Percentiles rank a stretch among this genome's conserved stretches.
Evolutionary conservation across 1,140 invertebrate genomes (phyloP).

Genomic region (Pseudomyrmex pallidus): DNA sequence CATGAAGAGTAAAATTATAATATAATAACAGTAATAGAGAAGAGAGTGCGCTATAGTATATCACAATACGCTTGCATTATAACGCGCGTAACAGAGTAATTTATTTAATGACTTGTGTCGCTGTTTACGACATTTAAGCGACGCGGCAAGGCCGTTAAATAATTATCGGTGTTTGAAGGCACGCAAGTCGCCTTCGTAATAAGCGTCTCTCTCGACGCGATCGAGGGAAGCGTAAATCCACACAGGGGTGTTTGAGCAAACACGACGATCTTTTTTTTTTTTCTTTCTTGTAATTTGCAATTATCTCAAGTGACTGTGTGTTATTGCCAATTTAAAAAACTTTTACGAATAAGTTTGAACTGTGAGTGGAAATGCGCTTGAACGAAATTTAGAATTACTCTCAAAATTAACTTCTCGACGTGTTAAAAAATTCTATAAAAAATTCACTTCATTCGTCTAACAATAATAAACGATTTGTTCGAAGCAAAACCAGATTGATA

Average conservation of each 20-base stretch:
- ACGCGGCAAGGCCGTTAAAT: constrained; percentile 43
- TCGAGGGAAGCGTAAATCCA: constrained; percentile 21
- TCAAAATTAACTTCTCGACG: too few species aligned
- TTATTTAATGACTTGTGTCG: constrained; percentile 54
- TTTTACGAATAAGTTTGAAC: too few species aligned
- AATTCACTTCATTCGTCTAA: not conserved
- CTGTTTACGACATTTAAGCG: constrained; percentile 47
- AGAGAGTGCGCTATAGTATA: not conserved
- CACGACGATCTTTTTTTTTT: not conserved
- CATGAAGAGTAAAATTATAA: constrained; percentile 46
- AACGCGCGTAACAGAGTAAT: constrained; percentile 55
- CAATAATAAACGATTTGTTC: too few species aligned
- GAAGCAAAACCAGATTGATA: not conserved
- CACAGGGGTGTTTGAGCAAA: not conserved
- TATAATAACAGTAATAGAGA: constrained; percentile 47
- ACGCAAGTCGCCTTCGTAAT: constrained; percentile 44
- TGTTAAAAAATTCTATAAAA: not conserved
- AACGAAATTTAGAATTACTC: too few species aligned
- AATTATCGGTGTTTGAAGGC: constrained; percentile 47
- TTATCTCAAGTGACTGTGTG: too few species aligned
- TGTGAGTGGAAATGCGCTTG: too few species aligned
- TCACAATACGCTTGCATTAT: constrained; percentile 58
- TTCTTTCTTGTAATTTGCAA: not conserved
- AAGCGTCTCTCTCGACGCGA: constrained; percentile 24
- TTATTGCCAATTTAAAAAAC: too few species aligned